Conservation (phyloP, 2,888 invertebrate genomes). For the Dryadula phaetusa region DNA sequence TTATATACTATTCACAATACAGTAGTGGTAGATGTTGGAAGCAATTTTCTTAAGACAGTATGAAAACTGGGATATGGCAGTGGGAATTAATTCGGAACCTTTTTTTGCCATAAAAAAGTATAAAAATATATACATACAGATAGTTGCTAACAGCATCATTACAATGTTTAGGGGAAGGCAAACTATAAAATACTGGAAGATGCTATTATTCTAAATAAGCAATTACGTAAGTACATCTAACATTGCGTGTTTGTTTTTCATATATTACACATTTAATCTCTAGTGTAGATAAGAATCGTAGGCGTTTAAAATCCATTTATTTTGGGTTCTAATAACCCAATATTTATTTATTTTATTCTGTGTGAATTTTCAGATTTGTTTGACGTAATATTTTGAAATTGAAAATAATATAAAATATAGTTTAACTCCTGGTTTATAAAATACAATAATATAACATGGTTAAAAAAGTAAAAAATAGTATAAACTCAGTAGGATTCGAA, state of each 20-base stretch:
- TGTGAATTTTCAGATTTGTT: not conserved
- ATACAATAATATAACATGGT: too few relatives aligned
- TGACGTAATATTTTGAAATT: too few relatives aligned
- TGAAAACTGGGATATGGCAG: constrained; percentile 26
- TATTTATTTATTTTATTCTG: not conserved
- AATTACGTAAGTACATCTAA: not conserved
- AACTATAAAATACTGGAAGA: constrained; percentile 11
- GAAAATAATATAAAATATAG: not conserved
- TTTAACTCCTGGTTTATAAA: not conserved
- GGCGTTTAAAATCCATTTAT: not conserved
- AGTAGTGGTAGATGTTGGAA: constrained; percentile 20
- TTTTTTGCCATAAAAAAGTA: not conserved
- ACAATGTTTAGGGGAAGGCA: constrained; percentile 1
- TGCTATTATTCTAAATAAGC: constrained; percentile 1
- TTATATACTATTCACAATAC: constrained; percentile 55
- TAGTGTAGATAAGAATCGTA: not conserved
- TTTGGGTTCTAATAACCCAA: not conserved
- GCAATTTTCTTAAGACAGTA: constrained; percentile 22
- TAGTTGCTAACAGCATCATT: not conserved
- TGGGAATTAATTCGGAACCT: constrained; percentile 12
- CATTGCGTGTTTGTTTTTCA: not conserved
- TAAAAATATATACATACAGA: not conserved
- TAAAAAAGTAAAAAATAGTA: too few relatives aligned
- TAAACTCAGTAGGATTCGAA: too few relatives aligned
- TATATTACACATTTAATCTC: not conserved